Conservation (phyloP, 2,113 vertebrate species). For the Xenotilapia longispinis region DNA sequence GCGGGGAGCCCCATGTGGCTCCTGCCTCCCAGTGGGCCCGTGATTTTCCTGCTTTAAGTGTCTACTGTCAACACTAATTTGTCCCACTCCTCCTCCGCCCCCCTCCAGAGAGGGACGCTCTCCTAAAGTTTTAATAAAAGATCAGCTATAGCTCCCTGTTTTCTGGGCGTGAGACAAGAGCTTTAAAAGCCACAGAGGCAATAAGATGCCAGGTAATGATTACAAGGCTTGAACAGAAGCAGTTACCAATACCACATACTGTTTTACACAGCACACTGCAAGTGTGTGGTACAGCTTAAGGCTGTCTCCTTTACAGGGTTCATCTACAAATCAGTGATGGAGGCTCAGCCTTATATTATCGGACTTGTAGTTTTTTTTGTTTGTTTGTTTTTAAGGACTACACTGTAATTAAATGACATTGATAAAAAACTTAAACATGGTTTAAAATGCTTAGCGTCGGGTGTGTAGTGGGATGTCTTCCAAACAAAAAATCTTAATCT, state of each 20-base stretch:
- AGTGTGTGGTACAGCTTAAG: constrained; percentile 15
- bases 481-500: background rate
- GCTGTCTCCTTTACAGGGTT: background rate
- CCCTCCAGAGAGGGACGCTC: constrained; percentile 64
- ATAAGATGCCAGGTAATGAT: constrained; percentile 76
- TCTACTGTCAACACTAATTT: constrained; percentile 85
- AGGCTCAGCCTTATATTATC: background rate
- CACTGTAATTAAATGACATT: background rate
- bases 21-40: constrained; percentile 74
- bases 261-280: constrained; percentile 52
- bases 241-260: constrained; percentile 66
- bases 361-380: background rate
- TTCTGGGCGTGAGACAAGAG: constrained; percentile 62
- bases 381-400: background rate
- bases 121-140: constrained; percentile 80
- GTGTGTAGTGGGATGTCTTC: background rate
- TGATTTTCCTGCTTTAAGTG: constrained; percentile 82
- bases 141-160: constrained; percentile 72
- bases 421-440: background rate
- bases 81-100: constrained; percentile 72
- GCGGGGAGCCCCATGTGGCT: constrained; percentile 73
- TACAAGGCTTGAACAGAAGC: constrained; percentile 71
- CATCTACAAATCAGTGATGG: background rate
- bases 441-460: background rate
- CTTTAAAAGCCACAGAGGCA: constrained; percentile 69